phyloP scores from a whole-genome alignment of 2,113 vertebrate genomes.

The Gila orcuttii region DNA sequence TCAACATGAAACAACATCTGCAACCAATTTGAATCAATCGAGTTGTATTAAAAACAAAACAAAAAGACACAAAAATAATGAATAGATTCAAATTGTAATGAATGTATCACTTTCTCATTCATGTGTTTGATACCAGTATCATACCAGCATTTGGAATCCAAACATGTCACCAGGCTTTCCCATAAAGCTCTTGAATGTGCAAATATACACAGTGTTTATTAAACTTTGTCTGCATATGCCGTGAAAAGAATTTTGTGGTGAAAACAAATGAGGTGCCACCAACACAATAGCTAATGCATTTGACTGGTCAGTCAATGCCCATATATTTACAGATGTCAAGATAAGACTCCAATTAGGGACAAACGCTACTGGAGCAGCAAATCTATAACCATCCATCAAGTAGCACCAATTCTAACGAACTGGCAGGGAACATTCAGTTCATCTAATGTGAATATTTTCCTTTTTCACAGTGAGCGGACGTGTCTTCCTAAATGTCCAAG shows the following conservation, averaged over 20 bases:
- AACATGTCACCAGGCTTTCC: neutral
- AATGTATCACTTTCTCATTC: neutral
- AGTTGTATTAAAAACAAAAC: neutral
- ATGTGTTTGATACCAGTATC: neutral
- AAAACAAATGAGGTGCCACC: slow-evolving; percentile 62
- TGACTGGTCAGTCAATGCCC: slow-evolving; percentile 70
- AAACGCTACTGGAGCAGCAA: slow-evolving; percentile 58
- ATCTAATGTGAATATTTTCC: slow-evolving; percentile 10
- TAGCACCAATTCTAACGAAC: slow-evolving; percentile 42
- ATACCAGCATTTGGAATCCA: neutral
- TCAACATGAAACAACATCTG: neutral
- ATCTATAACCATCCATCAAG: slow-evolving; percentile 63
- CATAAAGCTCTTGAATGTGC: slow-evolving; percentile 6
- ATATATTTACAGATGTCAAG: slow-evolving; percentile 70
- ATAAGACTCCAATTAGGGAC: slow-evolving; percentile 71
- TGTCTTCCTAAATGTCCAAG: slow-evolving; percentile 32
- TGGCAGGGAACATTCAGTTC: slow-evolving; percentile 24
- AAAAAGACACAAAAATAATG: too few species aligned
- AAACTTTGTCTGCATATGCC: neutral
- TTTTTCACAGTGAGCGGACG: slow-evolving; percentile 7
- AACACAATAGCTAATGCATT: slow-evolving; percentile 69
- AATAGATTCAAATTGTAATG: neutral
- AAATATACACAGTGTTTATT: neutral
- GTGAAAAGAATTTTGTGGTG: slow-evolving; percentile 1
- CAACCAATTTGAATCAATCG: neutral